Base-by-base conservation (phyloP, 2,113 vertebrate genomes). In the Syngnathoides biaculeatus region DNA sequence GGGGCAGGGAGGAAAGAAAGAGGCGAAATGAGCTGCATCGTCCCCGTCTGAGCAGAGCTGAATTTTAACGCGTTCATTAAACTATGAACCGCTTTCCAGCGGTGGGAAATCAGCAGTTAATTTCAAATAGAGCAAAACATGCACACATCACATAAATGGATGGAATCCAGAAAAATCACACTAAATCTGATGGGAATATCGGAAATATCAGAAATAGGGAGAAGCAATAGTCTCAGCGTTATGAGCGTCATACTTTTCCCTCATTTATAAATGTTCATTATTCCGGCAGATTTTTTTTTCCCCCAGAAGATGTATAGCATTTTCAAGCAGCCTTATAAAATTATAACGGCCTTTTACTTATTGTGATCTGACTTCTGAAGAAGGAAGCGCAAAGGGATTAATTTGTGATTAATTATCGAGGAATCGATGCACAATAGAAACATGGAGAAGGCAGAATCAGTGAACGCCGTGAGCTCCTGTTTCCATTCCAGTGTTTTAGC, bases 1-100 rank as follows among this genome's bases (percentile, higher is more conserved):
- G 1, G 30, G 55, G 48, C 55, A 30, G 57, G 27, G 35, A 40
- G 30, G 24, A 30, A 15, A 52, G 48, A 22, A 22, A 42, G 58
- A 56, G 24, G 27, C 47, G n/a, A 14, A 43, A 62, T 64, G 42
- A 64, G 69, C 58, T 15, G 27, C 40, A 27, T 77, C 12, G 55
- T 66, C 10, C 61, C 43, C 30, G 68, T 39, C 40, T 53, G 56
- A 8, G 58, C 64, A 61, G 67, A 61, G 58, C 63, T 71, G 82
- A 78, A 87, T 84, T 56, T 60, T 72, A 83, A 86, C 58, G 15
- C 68, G 58, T 12, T 73, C 70, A 86, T 84, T 72, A 86, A 67
- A 73, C 43, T 62, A 1, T 27, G 30, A 71, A 42, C 35, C 38
- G 14, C 24, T 72, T 68, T 71, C 12, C 8, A 65, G 68, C 69